Conservation (phyloP, 2,888 invertebrate genomes). For the Platycheirus albimanus region DNA sequence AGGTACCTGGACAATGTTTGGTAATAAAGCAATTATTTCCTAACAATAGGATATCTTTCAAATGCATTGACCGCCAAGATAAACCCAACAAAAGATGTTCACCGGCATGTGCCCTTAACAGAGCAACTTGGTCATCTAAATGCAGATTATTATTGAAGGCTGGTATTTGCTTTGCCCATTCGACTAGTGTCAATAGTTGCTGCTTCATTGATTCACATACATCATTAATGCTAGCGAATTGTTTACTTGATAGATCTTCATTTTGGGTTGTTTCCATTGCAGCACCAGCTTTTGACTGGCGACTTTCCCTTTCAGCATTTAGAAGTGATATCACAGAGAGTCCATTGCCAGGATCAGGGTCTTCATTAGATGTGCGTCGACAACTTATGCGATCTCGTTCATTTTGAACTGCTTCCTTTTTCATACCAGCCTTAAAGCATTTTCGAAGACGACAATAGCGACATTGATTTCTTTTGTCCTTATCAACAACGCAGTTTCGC, state of each 20-base stretch:
- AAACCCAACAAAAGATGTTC: constrained; percentile 97
- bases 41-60: constrained; percentile 94
- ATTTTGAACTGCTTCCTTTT: constrained; percentile 99
- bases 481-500: constrained; percentile 96
- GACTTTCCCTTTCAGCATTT: constrained; percentile 95
- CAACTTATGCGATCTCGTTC: constrained; percentile 98
- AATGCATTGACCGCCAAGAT: constrained; percentile 95
- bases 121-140: constrained; percentile 97
- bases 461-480: constrained; percentile 98
- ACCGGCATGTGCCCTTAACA: constrained; percentile 97
- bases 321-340: constrained; percentile 94
- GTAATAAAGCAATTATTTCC: constrained; percentile 99
- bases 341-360: constrained; percentile 91
- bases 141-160: constrained; percentile 97
- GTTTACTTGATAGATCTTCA: constrained; percentile 90
- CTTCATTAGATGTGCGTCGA: constrained; percentile 95
- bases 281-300: constrained; percentile 91
- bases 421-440: constrained; percentile 99
- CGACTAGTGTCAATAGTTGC: constrained; percentile 96
- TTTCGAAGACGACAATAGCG: constrained; percentile 97
- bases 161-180: constrained; percentile 99
- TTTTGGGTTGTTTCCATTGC: constrained; percentile 86
- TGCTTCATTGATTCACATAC: constrained; percentile 99
- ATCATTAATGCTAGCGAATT: constrained; percentile 96
- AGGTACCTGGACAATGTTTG: constrained; percentile 93